Base-by-base conservation (phyloP, 2,888 invertebrate genomes). In the Lysandra bellargus region DNA sequence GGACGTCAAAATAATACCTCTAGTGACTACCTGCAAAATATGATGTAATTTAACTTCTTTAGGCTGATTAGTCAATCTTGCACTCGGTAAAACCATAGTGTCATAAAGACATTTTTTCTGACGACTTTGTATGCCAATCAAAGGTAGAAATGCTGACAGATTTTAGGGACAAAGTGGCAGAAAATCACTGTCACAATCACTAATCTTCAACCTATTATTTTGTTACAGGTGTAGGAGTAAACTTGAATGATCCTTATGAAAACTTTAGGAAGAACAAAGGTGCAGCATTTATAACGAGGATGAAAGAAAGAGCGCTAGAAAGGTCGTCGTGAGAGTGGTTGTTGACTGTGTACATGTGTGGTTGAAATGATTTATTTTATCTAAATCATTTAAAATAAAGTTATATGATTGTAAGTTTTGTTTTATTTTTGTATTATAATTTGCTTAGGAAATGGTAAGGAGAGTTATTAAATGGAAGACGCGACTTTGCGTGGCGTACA, bases 211-310 rank as follows among this genome's bases (percentile, higher is more conserved):
- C 9, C 9, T 49, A 3, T 69, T 80, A 76, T 53, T 78, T 44
- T 77, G 80, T 88, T 83, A 75, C 96, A 95, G 99, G 99, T 82
- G 96, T 99, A 81, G 99, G 99, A 75, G 97, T 98, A 82, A 98
- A 98, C 89, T 94, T 98, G 81, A 98, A 98, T 88, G 99, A 99
- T 94, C 99, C 99, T 0, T 99, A 99, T 88, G 99, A 99, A 92
- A 98, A 98, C 93, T 99, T 99, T 93, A 96, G 99, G 84, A 99
- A 99, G 94, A 98, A 98, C 92, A 98, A 98, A 93, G 98, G 98
- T 80, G 98, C 98, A 86, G 98, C 98, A 84, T 98, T 98, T 95
- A 98, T 98, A 82, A 98, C 98, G 82, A 95, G 98, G 86, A 98
- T 98, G 98, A 97, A 98, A 89, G 97, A 98, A 74, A 95, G 98